phyloP scores from a whole-genome alignment of 2,888 invertebrate species.

The Phyllotreta cruciferae region DNA sequence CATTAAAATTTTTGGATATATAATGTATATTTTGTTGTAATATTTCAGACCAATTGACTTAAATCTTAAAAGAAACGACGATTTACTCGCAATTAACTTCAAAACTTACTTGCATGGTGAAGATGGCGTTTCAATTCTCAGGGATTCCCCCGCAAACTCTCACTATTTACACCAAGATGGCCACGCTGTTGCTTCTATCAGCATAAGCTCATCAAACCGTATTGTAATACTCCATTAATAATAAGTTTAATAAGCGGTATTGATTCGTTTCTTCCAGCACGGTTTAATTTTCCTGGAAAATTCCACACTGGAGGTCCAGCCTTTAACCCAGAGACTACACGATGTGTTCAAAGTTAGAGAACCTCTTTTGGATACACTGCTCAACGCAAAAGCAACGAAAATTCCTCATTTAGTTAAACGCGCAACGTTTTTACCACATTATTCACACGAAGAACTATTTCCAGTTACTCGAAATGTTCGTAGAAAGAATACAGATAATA shows the following conservation, averaged over 20 bases:
- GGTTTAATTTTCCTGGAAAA: constrained; percentile 74
- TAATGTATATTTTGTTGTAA: neutral
- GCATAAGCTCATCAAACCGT: constrained; percentile 68
- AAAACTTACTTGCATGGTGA: constrained; percentile 65
- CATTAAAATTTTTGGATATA: too few relatives aligned
- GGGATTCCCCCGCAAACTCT: constrained; percentile 62
- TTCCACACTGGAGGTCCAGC: constrained; percentile 73
- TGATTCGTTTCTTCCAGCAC: constrained; percentile 61
- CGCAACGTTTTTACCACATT: constrained; percentile 61
- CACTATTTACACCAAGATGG: constrained; percentile 71
- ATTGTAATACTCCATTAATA: constrained; percentile 61
- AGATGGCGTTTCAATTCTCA: constrained; percentile 55
- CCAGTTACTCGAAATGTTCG: constrained; percentile 42
- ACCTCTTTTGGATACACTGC: constrained; percentile 49
- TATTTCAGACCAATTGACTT: constrained; percentile 66
- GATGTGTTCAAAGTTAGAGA: constrained; percentile 57
- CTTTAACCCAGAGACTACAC: constrained; percentile 62
- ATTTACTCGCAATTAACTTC: constrained; percentile 68
- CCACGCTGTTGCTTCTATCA: constrained; percentile 70
- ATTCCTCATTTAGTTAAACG: constrained; percentile 68
- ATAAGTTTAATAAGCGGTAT: neutral
- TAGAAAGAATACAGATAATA: constrained; percentile 38
- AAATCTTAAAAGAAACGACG: constrained; percentile 68
- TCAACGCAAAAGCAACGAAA: constrained; percentile 40
- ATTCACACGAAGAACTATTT: constrained; percentile 58